Base-by-base conservation (phyloP, 2,888 invertebrate species). In the Actias luna region DNA sequence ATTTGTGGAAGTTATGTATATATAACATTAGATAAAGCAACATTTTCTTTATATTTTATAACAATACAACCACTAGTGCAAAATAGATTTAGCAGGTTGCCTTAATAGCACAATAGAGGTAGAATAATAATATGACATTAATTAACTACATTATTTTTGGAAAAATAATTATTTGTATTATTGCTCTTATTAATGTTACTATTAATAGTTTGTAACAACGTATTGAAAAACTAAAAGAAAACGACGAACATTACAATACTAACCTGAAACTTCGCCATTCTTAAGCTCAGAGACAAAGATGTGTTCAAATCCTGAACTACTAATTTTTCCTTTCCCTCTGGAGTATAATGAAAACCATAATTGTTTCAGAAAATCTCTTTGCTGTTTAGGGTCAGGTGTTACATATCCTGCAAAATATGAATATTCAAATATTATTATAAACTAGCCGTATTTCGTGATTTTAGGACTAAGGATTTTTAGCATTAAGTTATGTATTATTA, bases 241-340 rank as follows among this genome's bases (percentile, higher is more conserved):
- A 8, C 1, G n/a, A 42, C 5, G 42, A 18, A 42, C 8, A 39
- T 18, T 3, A 50, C 12, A 14, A 10, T 4, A 59, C 63, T 64
- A 78, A 92, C 93, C 93, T 60, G 94, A 95, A 29, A 98, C 95
- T 74, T 95, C 95, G 55, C 94, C 94, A 72, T 95, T 95, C 83
- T 96, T 97, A 0, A 96, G 91, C 93, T 99, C 98, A 0, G 97
- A 96, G 2, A 98, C 94, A 84, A 98, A 98, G 27, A 98, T 95
- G 78, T 99, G 98, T 84, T 99, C 98, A 80, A 98, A 98, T 1
- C 98, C 98, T 46, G 96, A 96, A 73, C 98, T 98, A 65, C 98
- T 96, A 27, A 96, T 94, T 79, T 94, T 94, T 33, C 97, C 96
- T 75, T 94, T 93, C 35, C 96, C 95, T 67, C 98, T 93, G 0